Conservation (phyloP, 2,888 invertebrate species). For the Pseudeuparius sepicola region DNA sequence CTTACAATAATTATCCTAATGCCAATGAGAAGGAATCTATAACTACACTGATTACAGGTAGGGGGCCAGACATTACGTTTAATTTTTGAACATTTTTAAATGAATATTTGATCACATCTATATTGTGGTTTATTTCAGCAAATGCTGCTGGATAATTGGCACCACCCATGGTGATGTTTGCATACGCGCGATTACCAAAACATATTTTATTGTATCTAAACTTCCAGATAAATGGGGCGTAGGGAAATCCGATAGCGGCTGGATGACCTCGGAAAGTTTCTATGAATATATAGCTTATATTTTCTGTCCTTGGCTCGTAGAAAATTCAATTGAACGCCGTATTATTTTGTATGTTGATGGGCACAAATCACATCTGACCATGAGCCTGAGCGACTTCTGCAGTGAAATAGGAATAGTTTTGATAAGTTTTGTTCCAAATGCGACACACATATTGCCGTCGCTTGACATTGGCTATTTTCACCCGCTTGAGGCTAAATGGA, state of each 20-base stretch:
- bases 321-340: background rate
- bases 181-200: background rate
- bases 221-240: slow-evolving; percentile 12
- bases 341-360: slow-evolving; percentile 17
- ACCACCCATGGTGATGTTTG: background rate
- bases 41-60: background rate
- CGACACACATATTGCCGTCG: slow-evolving; percentile 18
- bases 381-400: slow-evolving; percentile 16
- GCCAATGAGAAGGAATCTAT: background rate
- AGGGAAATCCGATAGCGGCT: slow-evolving; percentile 13
- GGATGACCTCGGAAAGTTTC: slow-evolving; percentile 17
- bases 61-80: too few relatives aligned
- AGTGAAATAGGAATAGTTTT: slow-evolving; percentile 18
- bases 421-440: slow-evolving; percentile 17
- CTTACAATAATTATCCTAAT: too few relatives aligned
- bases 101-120: too few relatives aligned
- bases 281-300: slow-evolving; percentile 17
- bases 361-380: slow-evolving; percentile 19
- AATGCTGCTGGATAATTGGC: background rate
- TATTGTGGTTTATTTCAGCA: too few relatives aligned
- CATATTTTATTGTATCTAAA: background rate
- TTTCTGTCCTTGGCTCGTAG: slow-evolving; percentile 12
- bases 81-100: too few relatives aligned
- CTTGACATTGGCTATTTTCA: slow-evolving; percentile 14
- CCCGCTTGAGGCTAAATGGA: background rate